phyloP scores from a whole-genome alignment of 2,888 invertebrate species.

The Cheilosia scutellata region DNA sequence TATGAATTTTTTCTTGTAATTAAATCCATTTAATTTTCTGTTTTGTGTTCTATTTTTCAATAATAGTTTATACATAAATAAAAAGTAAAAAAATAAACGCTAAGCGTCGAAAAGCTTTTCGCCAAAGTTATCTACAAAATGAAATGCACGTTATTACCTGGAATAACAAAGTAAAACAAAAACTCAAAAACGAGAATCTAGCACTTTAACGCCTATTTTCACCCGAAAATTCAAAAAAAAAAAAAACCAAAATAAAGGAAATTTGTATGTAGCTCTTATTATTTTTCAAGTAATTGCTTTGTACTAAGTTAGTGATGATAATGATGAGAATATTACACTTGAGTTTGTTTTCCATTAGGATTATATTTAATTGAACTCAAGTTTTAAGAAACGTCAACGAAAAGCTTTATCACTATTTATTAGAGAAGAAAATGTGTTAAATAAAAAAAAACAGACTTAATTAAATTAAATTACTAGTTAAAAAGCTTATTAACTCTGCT shows the following conservation, averaged over 20 bases:
- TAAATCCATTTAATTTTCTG: constrained; percentile 40
- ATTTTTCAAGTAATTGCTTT: constrained; percentile 32
- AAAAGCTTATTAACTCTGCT: constrained; percentile 52
- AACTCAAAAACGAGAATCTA: constrained; percentile 21
- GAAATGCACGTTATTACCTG: not conserved
- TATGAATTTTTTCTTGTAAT: constrained; percentile 51
- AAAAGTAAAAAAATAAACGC: constrained; percentile 19
- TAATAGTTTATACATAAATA: not conserved
- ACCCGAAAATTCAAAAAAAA: constrained; percentile 17
- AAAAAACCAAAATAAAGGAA: not conserved
- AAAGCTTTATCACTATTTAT: constrained; percentile 71
- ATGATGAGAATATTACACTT: constrained; percentile 29
- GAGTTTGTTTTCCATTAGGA: constrained; percentile 28
- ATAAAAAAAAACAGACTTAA: constrained; percentile 36
- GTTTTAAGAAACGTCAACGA: constrained; percentile 66
- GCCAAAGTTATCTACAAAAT: constrained; percentile 31
- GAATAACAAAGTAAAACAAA: too few species aligned
- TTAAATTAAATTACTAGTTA: constrained; percentile 63
- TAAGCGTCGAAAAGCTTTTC: constrained; percentile 38
- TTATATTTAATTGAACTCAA: constrained; percentile 37
- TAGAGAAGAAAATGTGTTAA: constrained; percentile 33
- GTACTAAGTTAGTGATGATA: constrained; percentile 33
- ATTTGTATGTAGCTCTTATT: constrained; percentile 15
- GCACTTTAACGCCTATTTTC: constrained; percentile 63
- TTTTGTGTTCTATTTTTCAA: constrained; percentile 24